These are phyloP conservation scores for Drosophila koepferae DNA, from an alignment of 2,888 invertebrate species.

Conservation along the genomic window DNA sequence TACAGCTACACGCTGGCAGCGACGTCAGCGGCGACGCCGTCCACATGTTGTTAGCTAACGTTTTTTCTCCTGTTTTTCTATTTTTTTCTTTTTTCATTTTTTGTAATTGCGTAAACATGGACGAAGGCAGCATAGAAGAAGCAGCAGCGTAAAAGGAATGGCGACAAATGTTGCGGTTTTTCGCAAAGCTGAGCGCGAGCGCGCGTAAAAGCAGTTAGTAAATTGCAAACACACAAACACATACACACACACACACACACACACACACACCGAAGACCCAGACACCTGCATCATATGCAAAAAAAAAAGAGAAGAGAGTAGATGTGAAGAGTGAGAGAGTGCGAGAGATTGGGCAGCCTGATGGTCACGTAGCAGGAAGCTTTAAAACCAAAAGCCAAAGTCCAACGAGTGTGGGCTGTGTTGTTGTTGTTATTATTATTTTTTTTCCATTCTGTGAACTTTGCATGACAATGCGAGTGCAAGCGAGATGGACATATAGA, in stretches of 20 bases:
- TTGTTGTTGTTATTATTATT: background rate
- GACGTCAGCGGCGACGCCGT: slow-evolving; percentile 31
- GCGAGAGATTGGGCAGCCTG: slow-evolving; percentile 42
- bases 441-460: background rate
- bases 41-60: slow-evolving; percentile 31
- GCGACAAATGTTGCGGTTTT: slow-evolving; percentile 69
- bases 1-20: slow-evolving; percentile 30
- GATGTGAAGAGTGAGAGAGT: background rate
- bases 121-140: slow-evolving; percentile 21
- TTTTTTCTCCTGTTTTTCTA: background rate
- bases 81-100: background rate
- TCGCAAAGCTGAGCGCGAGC: slow-evolving; percentile 49
- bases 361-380: slow-evolving; percentile 69
- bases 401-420: slow-evolving; percentile 40
- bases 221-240: slow-evolving; percentile 56
- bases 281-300: slow-evolving; percentile 28
- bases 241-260: slow-evolving; percentile 13
- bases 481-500: slow-evolving; percentile 3
- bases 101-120: slow-evolving; percentile 63
- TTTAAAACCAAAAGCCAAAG: slow-evolving; percentile 56
- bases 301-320: background rate
- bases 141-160: slow-evolving; percentile 31
- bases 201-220: slow-evolving; percentile 77
- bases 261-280: slow-evolving; percentile 11
- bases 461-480: slow-evolving; percentile 1